Percentiles rank a stretch among this genome's conserved stretches.
Conservation (phyloP, 2,113 vertebrate genomes). For the Felis chaus region DNA sequence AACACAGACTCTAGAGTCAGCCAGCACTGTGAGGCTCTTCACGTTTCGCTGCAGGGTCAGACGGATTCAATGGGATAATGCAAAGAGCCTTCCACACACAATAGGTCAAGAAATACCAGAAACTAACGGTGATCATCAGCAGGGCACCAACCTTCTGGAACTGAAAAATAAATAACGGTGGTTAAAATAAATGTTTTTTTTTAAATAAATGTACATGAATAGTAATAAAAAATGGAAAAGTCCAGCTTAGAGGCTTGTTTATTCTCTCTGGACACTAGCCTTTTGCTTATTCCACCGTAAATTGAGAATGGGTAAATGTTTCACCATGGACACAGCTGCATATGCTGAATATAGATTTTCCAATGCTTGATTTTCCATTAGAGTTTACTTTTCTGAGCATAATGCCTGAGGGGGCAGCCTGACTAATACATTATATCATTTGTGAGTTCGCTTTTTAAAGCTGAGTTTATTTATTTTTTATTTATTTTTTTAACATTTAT, state of each 20-base stretch:
- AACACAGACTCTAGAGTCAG: neutral
- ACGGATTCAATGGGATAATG: too few species aligned
- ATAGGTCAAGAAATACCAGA: neutral
- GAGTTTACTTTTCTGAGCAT: neutral
- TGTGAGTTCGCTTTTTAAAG: slow-evolving; percentile 25
- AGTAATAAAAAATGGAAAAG: neutral
- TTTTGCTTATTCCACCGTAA: neutral
- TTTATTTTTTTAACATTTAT: too few species aligned
- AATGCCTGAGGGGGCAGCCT: neutral
- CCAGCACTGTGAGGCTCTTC: neutral
- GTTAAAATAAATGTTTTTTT: neutral
- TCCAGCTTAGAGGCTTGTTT: neutral
- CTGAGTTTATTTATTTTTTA: neutral
- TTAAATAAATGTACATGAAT: neutral
- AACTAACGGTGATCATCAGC: neutral
- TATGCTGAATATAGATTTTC: neutral
- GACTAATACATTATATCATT: neutral
- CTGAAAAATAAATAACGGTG: neutral
- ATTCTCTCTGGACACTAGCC: neutral
- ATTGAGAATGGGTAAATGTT: neutral
- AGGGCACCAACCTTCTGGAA: neutral
- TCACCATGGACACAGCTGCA: neutral
- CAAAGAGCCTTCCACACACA: neutral
- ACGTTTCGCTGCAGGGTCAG: fast-evolving
- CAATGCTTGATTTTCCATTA: neutral